Base-by-base conservation (phyloP, 2,797 vertebrate genomes). In the Lagocephalus sceleratus region DNA sequence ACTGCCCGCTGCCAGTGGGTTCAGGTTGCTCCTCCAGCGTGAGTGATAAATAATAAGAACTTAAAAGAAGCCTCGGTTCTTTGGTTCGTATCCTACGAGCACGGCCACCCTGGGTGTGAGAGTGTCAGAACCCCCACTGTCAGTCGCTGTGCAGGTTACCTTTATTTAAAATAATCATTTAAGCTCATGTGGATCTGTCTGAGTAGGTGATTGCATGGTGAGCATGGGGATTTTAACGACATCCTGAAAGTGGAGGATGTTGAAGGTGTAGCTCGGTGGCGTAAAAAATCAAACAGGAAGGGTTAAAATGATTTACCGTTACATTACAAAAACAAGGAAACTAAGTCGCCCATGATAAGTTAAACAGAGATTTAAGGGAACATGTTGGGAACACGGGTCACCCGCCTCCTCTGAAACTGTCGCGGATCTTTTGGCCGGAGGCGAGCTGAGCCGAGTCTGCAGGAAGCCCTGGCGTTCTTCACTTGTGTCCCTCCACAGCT, bases 401-500 rank as follows among this genome's bases (percentile, higher is more conserved):
- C 43, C 72, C 65, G 57, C 39, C 43, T 54, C 32, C 47, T 73
- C 45, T 62, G 17, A 44, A 22, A 46, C 41, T 54, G 29, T 62
- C 42, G 21, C 57, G 55, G 55, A 48, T 61, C 35, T 38, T 66
- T 78, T 57, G 55, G 56, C 50, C 57, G 11, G 47, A 52, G 26
- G 70, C 70, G 77, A 66, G 71, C 76, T n/a, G n/a, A n/a, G 62
- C 74, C 71, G 51, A 78, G 29, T 63, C 61, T 68, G 20, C 61
- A 64, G 66, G 71, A 64, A 5, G 60, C 78, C 69, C 58, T 54
- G 26, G 56, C 45, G 47, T 20, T 20, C 45, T 12, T 86, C 66
- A 84, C 59, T 82, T 82, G 29, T 78, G 62, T 16, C 25, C 63
- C 45, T 63, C 69, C 54, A 72, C 66, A 2, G 74, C 50, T 50